Evolutionary conservation across 1,140 invertebrate species (phyloP).

Genomic region (Magallana gigas): DNA sequence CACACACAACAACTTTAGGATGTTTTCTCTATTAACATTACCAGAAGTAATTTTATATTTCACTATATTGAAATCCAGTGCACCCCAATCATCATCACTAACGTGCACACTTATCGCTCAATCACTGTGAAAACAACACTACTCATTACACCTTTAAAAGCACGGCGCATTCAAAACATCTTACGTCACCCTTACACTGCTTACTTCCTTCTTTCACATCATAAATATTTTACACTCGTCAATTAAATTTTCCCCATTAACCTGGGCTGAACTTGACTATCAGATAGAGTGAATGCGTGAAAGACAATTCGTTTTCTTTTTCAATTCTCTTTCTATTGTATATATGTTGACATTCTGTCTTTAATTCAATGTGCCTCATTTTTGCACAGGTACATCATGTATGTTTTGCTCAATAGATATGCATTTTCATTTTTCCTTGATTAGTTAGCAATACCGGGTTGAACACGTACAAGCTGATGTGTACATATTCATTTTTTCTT

Average conservation of each 20-base stretch:
- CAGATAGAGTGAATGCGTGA: no score
- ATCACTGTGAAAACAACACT: neutral
- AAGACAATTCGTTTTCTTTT: no score
- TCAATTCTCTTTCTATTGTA: no score
- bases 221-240: neutral
- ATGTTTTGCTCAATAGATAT: no score
- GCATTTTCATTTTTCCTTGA: no score
- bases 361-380: no score
- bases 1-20: conserved; percentile 2
- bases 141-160: neutral
- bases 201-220: conserved; percentile 28
- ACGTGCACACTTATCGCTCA: neutral
- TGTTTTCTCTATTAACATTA: neutral
- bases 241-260: neutral
- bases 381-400: no score
- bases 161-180: neutral
- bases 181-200: conserved; percentile 26
- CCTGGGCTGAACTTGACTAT: neutral
- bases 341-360: no score
- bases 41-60: neutral
- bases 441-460: no score
- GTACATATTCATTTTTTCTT: no score
- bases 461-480: no score
- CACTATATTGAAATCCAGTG: neutral
- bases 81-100: neutral